A percentile compares a stretch with the other conserved stretches of the same genome.
Evolutionary conservation across 1,140 invertebrate genomes (phyloP).

Genomic region (Brachionus sp.): DNA sequence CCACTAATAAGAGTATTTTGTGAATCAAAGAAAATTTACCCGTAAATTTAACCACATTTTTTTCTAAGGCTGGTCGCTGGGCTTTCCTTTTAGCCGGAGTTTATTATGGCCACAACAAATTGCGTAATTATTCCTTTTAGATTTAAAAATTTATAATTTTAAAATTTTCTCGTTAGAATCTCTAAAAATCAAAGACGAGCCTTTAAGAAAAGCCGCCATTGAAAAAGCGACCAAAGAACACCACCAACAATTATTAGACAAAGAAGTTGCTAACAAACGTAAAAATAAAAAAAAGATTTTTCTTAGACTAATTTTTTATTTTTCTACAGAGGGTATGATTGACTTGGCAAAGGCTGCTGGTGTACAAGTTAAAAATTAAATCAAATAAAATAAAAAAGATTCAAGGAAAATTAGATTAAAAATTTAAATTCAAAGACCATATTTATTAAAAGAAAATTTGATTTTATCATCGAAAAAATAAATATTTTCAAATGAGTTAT

Average conservation of each 20-base stretch:
- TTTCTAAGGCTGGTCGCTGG: constrained; percentile 31
- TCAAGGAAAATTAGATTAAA: background rate
- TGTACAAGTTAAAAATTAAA: constrained; percentile 37
- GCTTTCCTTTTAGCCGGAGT: constrained; percentile 15
- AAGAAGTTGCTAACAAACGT: constrained; percentile 21
- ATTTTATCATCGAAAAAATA: constrained; percentile 21
- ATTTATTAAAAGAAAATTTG: constrained; percentile 19
- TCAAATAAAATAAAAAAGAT: background rate
- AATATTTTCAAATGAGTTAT: background rate
- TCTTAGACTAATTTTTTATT: background rate
- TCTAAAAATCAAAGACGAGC: constrained; percentile 8
- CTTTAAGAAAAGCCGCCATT: constrained; percentile 30
- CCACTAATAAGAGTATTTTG: constrained; percentile 27
- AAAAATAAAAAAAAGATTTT: background rate
- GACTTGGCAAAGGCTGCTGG: constrained; percentile 34
- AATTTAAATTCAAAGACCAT: background rate
- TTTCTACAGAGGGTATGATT: constrained; percentile 36
- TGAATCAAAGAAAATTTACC: background rate
- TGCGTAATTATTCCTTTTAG: background rate
- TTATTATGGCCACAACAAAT: constrained; percentile 7
- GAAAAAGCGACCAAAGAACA: constrained; percentile 43
- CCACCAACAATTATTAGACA: constrained; percentile 21
- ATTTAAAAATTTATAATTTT: background rate
- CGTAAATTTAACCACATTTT: background rate
- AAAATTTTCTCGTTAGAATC: background rate